Evolutionary conservation across 1,140 invertebrate species (phyloP).

Genomic region (Papilio helenus): DNA sequence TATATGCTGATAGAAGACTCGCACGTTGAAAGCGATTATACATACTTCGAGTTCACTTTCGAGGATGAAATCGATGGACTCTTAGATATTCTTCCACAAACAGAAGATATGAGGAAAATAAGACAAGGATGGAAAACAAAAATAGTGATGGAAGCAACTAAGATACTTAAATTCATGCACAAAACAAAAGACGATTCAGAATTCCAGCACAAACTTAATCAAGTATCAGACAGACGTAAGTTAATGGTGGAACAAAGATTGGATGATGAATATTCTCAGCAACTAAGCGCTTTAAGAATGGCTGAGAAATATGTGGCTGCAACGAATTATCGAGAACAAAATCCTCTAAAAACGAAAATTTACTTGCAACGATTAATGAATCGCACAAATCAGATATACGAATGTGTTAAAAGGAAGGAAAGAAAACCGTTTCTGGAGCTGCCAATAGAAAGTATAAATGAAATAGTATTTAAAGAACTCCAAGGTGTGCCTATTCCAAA

Average conservation of each 20-base stretch:
- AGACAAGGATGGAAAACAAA: constrained; percentile 36
- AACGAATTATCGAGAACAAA: constrained; percentile 21
- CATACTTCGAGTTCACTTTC: constrained; percentile 12
- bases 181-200: constrained; percentile 19
- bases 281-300: constrained; percentile 17
- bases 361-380: constrained; percentile 27
- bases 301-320: not conserved
- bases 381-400: constrained; percentile 29
- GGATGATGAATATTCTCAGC: constrained; percentile 28
- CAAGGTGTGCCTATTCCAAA: constrained; percentile 24
- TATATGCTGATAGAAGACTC: constrained; percentile 26
- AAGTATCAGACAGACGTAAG: constrained; percentile 24
- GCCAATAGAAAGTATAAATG: not conserved
- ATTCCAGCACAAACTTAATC: constrained; percentile 8
- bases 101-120: constrained; percentile 20
- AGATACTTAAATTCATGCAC: constrained; percentile 21
- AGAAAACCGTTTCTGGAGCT: constrained; percentile 4
- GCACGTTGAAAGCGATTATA: constrained; percentile 16
- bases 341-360: constrained; percentile 13
- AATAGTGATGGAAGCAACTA: constrained; percentile 26
- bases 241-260: constrained; percentile 1
- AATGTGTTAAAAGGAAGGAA: constrained; percentile 12
- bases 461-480: constrained; percentile 10
- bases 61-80: constrained; percentile 28
- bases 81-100: constrained; percentile 36